phyloP scores from a whole-genome alignment of 2,113 vertebrate genomes.

The Anthoscopus minutus region DNA sequence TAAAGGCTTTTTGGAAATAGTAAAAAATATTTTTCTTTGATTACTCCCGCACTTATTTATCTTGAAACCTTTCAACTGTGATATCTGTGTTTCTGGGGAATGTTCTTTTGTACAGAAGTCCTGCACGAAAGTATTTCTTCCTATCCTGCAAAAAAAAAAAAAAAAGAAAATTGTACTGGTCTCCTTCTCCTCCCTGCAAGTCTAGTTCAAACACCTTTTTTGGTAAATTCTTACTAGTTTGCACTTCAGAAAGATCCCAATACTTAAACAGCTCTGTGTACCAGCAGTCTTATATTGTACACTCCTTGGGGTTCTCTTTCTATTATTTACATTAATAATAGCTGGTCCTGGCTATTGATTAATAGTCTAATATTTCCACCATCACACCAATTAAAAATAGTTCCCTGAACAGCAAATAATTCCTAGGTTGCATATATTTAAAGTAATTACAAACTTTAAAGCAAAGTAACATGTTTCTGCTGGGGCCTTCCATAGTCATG shows the following conservation, averaged over 20 bases:
- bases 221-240: neutral
- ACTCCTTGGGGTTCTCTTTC: neutral
- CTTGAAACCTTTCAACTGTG: neutral
- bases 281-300: neutral
- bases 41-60: neutral
- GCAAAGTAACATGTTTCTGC: neutral
- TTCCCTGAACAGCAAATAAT: neutral
- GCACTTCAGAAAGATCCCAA: neutral
- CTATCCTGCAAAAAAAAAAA: neutral
- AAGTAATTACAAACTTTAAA: neutral
- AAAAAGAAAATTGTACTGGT: neutral
- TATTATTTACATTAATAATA: neutral
- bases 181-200: fast-evolving
- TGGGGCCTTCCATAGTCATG: neutral
- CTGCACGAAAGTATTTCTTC: neutral
- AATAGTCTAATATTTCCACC: neutral
- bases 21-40: neutral
- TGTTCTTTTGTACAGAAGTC: no score
- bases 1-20: neutral
- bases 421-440: neutral
- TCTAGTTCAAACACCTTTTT: neutral
- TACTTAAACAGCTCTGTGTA: neutral
- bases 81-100: neutral
- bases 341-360: neutral
- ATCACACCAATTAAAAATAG: neutral